These are phyloP conservation scores for Sphaerodactylus townsendi DNA, from an alignment of 2,113 vertebrate genomes.

Conservation along the genomic window DNA sequence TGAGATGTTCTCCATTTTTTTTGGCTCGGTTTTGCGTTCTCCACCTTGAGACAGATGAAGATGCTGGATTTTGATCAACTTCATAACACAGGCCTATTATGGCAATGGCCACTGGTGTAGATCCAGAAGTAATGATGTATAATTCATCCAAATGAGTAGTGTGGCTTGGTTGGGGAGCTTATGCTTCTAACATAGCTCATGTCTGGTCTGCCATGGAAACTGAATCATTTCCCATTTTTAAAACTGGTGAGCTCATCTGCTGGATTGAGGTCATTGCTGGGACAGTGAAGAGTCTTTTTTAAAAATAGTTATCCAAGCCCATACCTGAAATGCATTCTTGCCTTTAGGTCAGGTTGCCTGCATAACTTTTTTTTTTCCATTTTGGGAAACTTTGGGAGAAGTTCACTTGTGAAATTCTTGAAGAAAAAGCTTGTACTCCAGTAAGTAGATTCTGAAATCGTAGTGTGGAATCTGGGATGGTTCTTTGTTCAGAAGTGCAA, in stretches of 20 bases:
- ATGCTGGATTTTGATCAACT: conserved; percentile 20
- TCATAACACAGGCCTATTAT: conserved; percentile 27
- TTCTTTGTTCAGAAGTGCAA: background rate
- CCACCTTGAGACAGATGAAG: conserved; percentile 7
- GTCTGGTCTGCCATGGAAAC: conserved; percentile 30
- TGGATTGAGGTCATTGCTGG: conserved; percentile 50
- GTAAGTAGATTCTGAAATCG: background rate
- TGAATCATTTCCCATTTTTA: conserved; percentile 4
- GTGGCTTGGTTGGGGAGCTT: conserved; percentile 11
- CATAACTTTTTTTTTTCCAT: background rate
- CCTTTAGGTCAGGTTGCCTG: conserved; percentile 35
- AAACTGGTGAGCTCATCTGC: background rate
- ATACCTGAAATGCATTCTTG: conserved; percentile 32
- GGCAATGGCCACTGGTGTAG: conserved; percentile 13
- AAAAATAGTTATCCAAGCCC: conserved; percentile 21
- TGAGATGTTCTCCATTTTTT: conserved; percentile 43
- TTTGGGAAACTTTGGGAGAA: background rate
- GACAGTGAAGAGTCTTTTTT: conserved; percentile 31
- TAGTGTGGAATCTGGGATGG: background rate
- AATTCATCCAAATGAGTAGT: background rate
- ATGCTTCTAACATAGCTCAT: background rate
- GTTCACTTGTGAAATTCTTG: background rate
- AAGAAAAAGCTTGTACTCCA: background rate
- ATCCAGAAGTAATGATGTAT: background rate
- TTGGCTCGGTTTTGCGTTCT: conserved; percentile 15